Base-by-base conservation (phyloP, 2,113 vertebrate genomes). In the Phalacrocorax aristotelis region DNA sequence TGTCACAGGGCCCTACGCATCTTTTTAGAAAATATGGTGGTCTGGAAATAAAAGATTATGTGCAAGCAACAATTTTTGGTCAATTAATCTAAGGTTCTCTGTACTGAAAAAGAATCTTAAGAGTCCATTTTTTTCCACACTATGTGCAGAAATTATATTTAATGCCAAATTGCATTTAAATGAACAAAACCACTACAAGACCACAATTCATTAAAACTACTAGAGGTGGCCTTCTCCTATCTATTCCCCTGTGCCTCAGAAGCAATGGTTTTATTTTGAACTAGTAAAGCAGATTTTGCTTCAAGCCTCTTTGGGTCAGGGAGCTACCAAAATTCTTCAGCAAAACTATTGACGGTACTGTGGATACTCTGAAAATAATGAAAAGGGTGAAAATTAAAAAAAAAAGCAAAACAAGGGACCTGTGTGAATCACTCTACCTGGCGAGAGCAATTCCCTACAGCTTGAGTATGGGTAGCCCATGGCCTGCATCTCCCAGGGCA, bases 11-110 rank as follows among this genome's bases (percentile, higher is more conserved):
- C 54, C 27, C 25, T 76, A 40, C 2, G 1, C 61, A 16, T 84
- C 89, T 93, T 97, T 97, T 94, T 95, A 92, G 93, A 89, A 91
- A 93, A 91, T 79, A 76, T 27, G 68, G 82, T 91, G 77, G 36
- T 95, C 80, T 96, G 89, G 54, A 91, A 96, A 74, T 54, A 70
- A 93, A 94, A 88, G 40, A 77, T 77, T 88, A 77, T 90, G 70
- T 70, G 40, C 62, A 77, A 85, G 38, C 32, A 93, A 26, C 38
- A 80, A 58, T 83, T 93, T 94, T 93, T 87, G 62, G 70, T 74
- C 78, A 91, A 95, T 97, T 95, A 89, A 85, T 80, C 54, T 83
- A 91, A 87, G 70, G 46, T 88, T 95, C 26, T 83, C 66, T 74
- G n/a, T 44, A 83, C 51, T 85, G 75, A 87, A 54, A 85, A 95